Percentiles rank a stretch among this genome's conserved stretches.
phyloP scores from a whole-genome alignment of 2,113 vertebrate species.

The Platycercus adscitus region DNA sequence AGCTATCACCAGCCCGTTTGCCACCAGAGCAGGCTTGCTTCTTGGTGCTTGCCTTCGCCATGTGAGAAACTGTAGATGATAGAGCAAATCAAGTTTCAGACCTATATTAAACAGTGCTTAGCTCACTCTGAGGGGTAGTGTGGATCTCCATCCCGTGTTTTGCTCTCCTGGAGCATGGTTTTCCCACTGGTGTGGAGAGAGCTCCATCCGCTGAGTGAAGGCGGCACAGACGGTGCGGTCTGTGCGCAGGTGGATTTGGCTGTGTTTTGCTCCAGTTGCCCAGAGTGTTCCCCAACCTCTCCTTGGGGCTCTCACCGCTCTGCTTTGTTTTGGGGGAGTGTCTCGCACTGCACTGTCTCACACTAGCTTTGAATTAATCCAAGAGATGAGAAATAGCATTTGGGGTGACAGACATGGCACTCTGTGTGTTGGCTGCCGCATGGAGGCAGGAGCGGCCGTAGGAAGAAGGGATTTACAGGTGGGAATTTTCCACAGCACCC shows the following conservation, averaged over 20 bases:
- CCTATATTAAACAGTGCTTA: accelerated
- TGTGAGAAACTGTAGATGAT: accelerated
- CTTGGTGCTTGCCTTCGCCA: neutral
- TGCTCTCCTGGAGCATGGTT: neutral
- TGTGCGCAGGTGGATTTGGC: neutral
- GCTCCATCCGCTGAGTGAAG: neutral
- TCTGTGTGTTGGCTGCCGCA: accelerated
- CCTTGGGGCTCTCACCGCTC: neutral
- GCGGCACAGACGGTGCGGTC: neutral
- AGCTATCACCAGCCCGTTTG: neutral
- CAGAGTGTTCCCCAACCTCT: neutral
- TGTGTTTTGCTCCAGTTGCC: neutral
- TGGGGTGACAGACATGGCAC: accelerated
- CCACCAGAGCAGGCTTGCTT: neutral
- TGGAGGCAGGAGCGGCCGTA: accelerated
- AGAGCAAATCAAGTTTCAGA: neutral
- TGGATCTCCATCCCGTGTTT: accelerated
- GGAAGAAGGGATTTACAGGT: neutral
- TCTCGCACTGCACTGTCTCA: accelerated
- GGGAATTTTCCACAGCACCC: neutral
- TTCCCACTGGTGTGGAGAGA: neutral
- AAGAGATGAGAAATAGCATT: accelerated
- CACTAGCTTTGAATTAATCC: neutral
- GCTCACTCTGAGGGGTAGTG: neutral
- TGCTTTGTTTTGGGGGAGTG: neutral